Percentiles rank a stretch among this genome's conserved stretches.
Conservation (phyloP, 2,797 vertebrate species). For the Sebastolobus altivelis region DNA sequence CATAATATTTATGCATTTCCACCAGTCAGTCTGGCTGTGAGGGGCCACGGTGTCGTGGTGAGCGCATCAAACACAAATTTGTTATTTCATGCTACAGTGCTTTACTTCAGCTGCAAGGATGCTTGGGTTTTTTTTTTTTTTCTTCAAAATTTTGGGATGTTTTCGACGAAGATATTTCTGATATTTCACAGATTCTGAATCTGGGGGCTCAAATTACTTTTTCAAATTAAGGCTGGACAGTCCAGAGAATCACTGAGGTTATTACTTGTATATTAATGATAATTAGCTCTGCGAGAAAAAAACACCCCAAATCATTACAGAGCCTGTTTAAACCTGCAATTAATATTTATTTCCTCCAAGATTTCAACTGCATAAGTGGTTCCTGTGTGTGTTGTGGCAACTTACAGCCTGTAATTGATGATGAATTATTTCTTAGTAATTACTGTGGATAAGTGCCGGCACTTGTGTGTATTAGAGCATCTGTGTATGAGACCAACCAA, state of each 20-base stretch:
- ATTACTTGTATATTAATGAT: conserved; percentile 14
- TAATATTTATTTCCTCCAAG: conserved; percentile 24
- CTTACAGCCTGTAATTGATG: conserved; percentile 49
- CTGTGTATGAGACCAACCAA: conserved; percentile 25
- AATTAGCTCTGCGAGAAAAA: conserved; percentile 7
- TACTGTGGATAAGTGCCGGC: conserved; percentile 13
- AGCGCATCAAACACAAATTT: conserved; percentile 25
- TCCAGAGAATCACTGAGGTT: conserved; percentile 1
- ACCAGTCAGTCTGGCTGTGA: conserved; percentile 71
- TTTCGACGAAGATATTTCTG: not conserved
- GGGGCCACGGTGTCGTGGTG: conserved; percentile 12
- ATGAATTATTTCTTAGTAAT: conserved; percentile 52
- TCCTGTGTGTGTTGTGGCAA: conserved; percentile 20
- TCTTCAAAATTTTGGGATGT: not conserved
- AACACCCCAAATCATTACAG: not conserved
- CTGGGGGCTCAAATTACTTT: not conserved
- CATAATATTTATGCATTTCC: conserved; percentile 85
- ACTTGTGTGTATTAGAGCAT: conserved; percentile 33
- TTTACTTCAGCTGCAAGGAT: conserved; percentile 12
- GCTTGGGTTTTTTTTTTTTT: not conserved
- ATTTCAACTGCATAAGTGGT: conserved; percentile 18
- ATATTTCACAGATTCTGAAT: conserved; percentile 6
- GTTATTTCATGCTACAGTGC: conserved; percentile 38
- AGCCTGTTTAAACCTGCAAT: not conserved
- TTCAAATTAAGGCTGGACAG: not conserved